Base-by-base conservation (phyloP, 2,797 vertebrate species). In the Platyrinchus mystaceus region DNA sequence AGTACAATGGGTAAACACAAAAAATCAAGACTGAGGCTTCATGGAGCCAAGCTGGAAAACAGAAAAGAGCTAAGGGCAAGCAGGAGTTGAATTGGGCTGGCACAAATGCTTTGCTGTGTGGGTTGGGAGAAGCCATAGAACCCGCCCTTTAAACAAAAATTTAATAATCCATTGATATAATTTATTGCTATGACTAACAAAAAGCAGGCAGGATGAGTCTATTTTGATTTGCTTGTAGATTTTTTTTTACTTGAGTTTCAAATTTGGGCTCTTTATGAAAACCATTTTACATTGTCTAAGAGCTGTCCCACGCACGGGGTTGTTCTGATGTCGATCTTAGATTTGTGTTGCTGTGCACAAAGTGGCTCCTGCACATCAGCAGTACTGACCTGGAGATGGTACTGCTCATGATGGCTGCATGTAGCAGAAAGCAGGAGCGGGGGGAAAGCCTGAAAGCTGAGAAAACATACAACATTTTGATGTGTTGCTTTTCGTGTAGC, bases 401-500 rank as follows among this genome's bases (percentile, higher is more conserved):
- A 43, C 19, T 75, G 79, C 55, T 83, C 15, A 3, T 49, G 69
- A 21, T 22, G 58, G 47, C 79, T 90, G 89, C 78, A 20, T 28
- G 44, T 36, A 75, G 73, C 53, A 68, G 78, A 87, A 91, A 84
- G 50, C 58, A 76, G 47, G 28, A 43, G 50, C 20, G 22, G 36
- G 1, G 22, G 52, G 30, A 10, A 85, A 92, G 34, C 52, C 73
- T 74, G 76, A 26, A 91, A 80, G 43, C 81, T 62, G 79, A 59
- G 76, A 78, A 44, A 78, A 47, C 59, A 67, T 67, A 34, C 41
- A 90, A 66, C 64, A 46, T 63, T 93, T 79, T 60, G 63, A 67
- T 92, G 59, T 76, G 78, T 64, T 90, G 78, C 86, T 95, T 93
- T 95, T 92, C 82, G 12, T 84, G 86, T 78, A 64, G 84, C 87